Base-by-base conservation (phyloP, 1,140 invertebrate species). In the Agrilus planipennis region DNA sequence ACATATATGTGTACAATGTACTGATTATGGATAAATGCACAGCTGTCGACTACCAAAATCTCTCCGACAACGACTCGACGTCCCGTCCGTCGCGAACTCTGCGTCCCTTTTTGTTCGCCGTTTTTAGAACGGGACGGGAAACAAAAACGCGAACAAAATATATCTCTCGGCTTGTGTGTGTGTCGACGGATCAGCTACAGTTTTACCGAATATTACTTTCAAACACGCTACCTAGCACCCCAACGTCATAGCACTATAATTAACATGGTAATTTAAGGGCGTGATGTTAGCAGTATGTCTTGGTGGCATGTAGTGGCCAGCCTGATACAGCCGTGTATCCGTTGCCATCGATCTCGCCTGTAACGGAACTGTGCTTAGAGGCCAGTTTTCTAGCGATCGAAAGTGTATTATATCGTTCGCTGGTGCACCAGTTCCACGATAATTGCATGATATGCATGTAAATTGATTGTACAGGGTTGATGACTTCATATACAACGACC, bases 191-290 rank as follows among this genome's bases (percentile, higher is more conserved):
- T n/a, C 49, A 52, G 44, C 39, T 39, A 41, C 47, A 34, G 50
- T 52, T 47, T 44, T 32, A 15, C 41, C 40, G 39, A 45, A 53
- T 53, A 53, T 53, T 53, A 45, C 52, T 43, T 29, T 37, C 39
- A 25, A 37, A 41, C 52, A 53, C 52, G 52, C 46, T 44, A 53
- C 27, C 30, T 32, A 43, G 38, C 43, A 49, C 43, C 49, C 49
- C 45, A 45, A 41, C 39, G 39, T 28, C 42, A 44, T 42, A 45
- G 38, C 44, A 35, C 44, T 51, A 50, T 61, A 59, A 61, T 61
- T 61, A 61, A 57, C 58, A 59, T 59, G 57, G 54, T 61, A 61
- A 61, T 61, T 58, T 59, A 52, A 54, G 54, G 58, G 57, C 55
- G 57, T 57, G 47, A 54, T 51, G 48, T 58, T 57, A 53, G 55